Evolutionary conservation across 2,888 invertebrate species (phyloP).

Genomic region (Seladonia tumulorum): DNA sequence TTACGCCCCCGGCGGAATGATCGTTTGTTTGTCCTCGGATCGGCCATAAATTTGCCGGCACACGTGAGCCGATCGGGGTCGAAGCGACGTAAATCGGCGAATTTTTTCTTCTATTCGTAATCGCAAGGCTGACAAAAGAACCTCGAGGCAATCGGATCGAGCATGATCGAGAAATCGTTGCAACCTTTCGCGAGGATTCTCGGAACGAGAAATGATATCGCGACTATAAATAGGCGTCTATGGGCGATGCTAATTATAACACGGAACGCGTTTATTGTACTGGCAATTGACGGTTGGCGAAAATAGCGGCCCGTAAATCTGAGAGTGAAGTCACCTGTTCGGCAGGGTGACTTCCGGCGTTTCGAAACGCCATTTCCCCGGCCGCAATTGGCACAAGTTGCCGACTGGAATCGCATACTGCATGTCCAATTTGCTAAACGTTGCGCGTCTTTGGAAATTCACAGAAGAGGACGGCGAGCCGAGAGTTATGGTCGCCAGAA

Average conservation of each 20-base stretch:
- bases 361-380: neutral
- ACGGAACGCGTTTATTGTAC: neutral
- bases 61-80: slow-evolving; percentile 38
- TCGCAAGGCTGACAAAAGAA: slow-evolving; percentile 20
- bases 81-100: neutral
- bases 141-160: neutral
- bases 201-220: slow-evolving; percentile 30
- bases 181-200: slow-evolving; percentile 21
- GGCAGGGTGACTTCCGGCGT: neutral
- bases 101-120: slow-evolving; percentile 4
- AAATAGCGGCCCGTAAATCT: neutral
- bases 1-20: neutral
- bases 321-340: slow-evolving; percentile 2
- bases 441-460: neutral
- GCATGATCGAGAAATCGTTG: neutral
- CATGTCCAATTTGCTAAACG: neutral
- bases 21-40: slow-evolving; percentile 38
- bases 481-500: neutral
- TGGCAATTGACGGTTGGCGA: slow-evolving; percentile 1
- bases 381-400: neutral
- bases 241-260: slow-evolving; percentile 2
- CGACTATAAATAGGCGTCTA: slow-evolving; percentile 43
- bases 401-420: neutral
- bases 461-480: neutral
- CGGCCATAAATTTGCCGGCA: slow-evolving; percentile 20